Evolutionary conservation across 2,888 invertebrate species (phyloP).

Genomic region (Hymenopus coronatus): DNA sequence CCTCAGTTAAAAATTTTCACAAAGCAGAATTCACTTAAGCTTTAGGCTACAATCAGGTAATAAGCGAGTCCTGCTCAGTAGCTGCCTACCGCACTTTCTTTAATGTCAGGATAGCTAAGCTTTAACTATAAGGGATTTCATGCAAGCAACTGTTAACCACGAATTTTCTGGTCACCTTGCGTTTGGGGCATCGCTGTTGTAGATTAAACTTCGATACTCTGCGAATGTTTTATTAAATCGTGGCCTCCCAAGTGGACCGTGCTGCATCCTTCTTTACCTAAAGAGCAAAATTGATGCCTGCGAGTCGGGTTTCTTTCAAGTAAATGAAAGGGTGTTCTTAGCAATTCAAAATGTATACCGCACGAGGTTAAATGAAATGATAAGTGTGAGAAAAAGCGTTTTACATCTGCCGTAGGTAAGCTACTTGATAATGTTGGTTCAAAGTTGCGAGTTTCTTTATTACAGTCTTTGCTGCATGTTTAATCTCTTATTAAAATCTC

Average conservation of each 20-base stretch:
- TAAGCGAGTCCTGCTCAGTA: not conserved
- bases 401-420: not conserved
- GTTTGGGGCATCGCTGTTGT: not conserved
- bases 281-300: not conserved
- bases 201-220: not conserved
- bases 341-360: not conserved
- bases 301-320: not conserved
- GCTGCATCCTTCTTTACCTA: not conserved
- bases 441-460: not conserved
- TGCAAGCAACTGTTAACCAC: not conserved
- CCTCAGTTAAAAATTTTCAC: not conserved
- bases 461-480: too few species aligned
- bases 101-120: not conserved
- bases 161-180: not conserved
- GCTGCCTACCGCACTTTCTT: not conserved
- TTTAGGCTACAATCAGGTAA: not conserved
- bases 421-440: not conserved
- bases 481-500: too few species aligned
- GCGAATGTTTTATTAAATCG: not conserved
- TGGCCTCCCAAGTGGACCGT: not conserved
- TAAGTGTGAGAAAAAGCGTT: not conserved
- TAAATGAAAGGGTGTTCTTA: not conserved
- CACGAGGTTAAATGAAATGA: not conserved
- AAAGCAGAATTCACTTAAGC: not conserved
- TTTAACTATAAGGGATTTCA: not conserved